Conservation (phyloP, 2,797 vertebrate species). For the Malurus leucopterus region DNA sequence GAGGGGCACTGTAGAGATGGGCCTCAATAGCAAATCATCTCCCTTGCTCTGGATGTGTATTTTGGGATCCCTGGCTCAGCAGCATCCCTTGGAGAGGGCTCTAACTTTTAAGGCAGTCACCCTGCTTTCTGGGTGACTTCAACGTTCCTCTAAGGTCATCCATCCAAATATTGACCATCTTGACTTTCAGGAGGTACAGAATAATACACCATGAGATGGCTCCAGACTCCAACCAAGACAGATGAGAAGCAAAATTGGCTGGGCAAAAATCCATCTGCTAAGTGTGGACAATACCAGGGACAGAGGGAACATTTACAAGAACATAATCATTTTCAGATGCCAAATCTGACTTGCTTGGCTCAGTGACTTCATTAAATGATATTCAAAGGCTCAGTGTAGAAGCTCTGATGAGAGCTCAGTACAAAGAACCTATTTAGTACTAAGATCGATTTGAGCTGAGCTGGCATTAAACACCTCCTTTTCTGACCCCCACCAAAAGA, state of each 20-base stretch:
- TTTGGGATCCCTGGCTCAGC: neutral
- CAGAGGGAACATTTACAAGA: slow-evolving; percentile 5
- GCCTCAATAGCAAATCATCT: neutral
- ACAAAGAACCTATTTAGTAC: neutral
- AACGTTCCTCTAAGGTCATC: neutral
- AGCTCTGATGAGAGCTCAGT: neutral
- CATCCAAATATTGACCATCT: neutral
- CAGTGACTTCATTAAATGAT: slow-evolving; percentile 1
- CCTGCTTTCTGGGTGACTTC: slow-evolving; percentile 3
- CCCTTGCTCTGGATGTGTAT: neutral
- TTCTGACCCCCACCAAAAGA: neutral
- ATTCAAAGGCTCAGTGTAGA: neutral
- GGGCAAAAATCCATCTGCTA: slow-evolving; percentile 19
- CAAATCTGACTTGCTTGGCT: slow-evolving; percentile 12
- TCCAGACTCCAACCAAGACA: neutral
- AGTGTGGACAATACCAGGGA: neutral
- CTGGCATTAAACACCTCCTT: neutral
- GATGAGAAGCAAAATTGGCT: neutral
- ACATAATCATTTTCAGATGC: slow-evolving; percentile 7
- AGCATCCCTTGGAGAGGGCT: neutral
- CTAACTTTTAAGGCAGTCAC: slow-evolving; percentile 4
- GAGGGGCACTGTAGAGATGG: neutral
- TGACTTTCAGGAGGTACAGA: slow-evolving; percentile 12
- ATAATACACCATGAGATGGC: neutral
- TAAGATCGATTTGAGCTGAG: neutral